phyloP scores from a whole-genome alignment of 2,113 vertebrate species.

The Lichenostomus cassidix region DNA sequence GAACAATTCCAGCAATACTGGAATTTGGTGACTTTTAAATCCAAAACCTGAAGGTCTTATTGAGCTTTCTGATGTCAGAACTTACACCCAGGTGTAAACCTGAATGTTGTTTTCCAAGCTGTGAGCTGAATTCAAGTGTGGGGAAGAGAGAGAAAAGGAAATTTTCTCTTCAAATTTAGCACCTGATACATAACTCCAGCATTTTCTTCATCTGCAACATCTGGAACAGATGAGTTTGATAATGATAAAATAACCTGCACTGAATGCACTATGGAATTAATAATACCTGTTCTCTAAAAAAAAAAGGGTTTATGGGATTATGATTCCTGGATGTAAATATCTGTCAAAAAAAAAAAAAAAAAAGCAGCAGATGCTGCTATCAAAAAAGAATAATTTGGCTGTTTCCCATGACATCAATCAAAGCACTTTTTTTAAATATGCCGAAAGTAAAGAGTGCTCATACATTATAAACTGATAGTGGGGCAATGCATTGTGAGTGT shows the following conservation, averaged over 20 bases:
- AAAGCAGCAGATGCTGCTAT: neutral
- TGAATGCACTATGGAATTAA: neutral
- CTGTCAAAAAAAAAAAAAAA: neutral
- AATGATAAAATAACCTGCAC: neutral
- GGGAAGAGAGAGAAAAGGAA: neutral
- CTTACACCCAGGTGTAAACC: neutral
- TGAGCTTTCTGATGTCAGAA: neutral
- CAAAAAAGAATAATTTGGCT: neutral
- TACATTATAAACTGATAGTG: neutral
- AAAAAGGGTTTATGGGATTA: neutral
- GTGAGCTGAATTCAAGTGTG: neutral
- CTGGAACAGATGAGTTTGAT: neutral
- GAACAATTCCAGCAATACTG: neutral
- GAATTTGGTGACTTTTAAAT: neutral
- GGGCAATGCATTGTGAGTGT: neutral
- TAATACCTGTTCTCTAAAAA: neutral
- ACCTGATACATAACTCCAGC: neutral
- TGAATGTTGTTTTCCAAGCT: neutral
- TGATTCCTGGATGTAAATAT: neutral
- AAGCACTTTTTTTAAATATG: neutral
- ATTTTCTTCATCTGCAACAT: neutral
- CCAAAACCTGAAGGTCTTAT: neutral
- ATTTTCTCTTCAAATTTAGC: neutral
- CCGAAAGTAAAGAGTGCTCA: neutral
- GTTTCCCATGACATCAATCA: neutral